These are phyloP conservation scores for Gymnosoma rotundatum DNA, from an alignment of 2,888 invertebrate genomes.

Conservation along the genomic window DNA sequence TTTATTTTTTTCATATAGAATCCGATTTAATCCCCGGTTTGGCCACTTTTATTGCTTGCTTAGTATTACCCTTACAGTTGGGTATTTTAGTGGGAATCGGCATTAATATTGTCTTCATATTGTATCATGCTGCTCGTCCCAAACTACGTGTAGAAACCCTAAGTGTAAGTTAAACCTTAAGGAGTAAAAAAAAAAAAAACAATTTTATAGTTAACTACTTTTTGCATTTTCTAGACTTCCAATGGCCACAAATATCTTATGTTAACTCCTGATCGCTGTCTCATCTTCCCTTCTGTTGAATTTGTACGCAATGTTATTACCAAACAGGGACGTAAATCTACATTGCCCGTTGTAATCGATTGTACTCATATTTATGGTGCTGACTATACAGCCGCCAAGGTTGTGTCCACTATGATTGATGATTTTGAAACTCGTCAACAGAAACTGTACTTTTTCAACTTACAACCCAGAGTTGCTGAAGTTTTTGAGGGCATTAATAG, in stretches of 20 bases:
- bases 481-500: constrained; percentile 90
- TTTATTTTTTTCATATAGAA: constrained; percentile 84
- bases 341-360: constrained; percentile 91
- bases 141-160: constrained; percentile 91
- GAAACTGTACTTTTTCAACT: constrained; percentile 90
- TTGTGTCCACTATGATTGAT: constrained; percentile 88
- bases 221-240: constrained; percentile 82
- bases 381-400: constrained; percentile 93
- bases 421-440: constrained; percentile 89
- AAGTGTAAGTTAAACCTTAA: constrained; percentile 83
- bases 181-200: neutral
- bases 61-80: constrained; percentile 91
- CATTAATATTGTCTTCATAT: constrained; percentile 91
- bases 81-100: constrained; percentile 93
- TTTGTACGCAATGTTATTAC: constrained; percentile 93
- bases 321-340: constrained; percentile 88
- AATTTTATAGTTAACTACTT: neutral
- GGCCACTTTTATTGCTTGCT: constrained; percentile 92
- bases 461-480: constrained; percentile 91
- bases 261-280: constrained; percentile 93
- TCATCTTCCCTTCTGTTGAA: constrained; percentile 95
- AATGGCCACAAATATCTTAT: constrained; percentile 89
- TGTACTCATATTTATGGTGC: constrained; percentile 94
- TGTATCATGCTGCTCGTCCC: constrained; percentile 94
- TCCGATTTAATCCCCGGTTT: constrained; percentile 93